Evolutionary conservation across 1,140 invertebrate species (phyloP).

Genomic region (Odontomachus brunneus): DNA sequence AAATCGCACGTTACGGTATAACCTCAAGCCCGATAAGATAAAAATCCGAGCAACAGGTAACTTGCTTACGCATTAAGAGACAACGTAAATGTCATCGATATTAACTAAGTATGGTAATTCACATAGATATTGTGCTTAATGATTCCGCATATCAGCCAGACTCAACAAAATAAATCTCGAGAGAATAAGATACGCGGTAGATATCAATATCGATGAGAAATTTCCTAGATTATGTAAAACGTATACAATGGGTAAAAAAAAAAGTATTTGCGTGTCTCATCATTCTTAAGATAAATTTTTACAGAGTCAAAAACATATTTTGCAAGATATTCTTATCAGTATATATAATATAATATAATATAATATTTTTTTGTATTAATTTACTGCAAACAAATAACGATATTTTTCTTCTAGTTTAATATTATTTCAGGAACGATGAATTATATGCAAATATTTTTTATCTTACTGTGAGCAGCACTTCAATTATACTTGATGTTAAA

Average conservation of each 20-base stretch:
- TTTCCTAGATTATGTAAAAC: constrained; percentile 18
- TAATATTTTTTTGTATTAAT: no score
- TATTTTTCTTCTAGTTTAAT: no score
- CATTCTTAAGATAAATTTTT: no score
- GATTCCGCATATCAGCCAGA: background rate
- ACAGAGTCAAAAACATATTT: no score
- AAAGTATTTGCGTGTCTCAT: no score
- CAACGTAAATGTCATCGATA: constrained; percentile 1
- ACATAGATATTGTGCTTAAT: background rate
- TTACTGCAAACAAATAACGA: no score
- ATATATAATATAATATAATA: no score
- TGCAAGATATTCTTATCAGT: no score
- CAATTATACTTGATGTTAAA: background rate
- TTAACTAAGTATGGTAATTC: constrained; percentile 7
- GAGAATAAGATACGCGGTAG: background rate
- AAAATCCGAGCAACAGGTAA: constrained; percentile 19
- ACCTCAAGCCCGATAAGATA: constrained; percentile 40
- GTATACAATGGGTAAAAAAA: no score
- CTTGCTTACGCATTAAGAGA: constrained; percentile 37
- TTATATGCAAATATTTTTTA: no score
- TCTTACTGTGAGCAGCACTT: background rate
- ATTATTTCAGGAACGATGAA: no score
- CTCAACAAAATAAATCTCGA: background rate
- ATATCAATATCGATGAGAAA: background rate
- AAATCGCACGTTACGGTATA: background rate